Evolutionary conservation across 2,888 invertebrate species (phyloP), one percentile per base, ranked within the genome.

Genomic region (Plebejus melissa): DNA sequence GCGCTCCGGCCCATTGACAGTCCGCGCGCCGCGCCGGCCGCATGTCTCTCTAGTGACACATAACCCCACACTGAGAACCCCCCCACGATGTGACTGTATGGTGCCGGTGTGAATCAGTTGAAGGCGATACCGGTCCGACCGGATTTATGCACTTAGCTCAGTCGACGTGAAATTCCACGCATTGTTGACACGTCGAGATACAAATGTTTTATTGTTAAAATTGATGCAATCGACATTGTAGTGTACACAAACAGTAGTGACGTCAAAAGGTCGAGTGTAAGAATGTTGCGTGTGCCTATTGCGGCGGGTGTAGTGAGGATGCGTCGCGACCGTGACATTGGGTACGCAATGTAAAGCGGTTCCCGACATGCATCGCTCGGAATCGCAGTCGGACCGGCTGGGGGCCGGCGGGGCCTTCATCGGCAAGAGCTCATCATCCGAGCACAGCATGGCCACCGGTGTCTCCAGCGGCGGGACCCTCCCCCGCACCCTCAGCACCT

Each of bases 401-500:
- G 93, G 87, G 81, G 89, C 82, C 82, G 87, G 86, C 77, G 85
- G 86, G 79, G 82, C 80, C 38, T 93, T 90, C 81, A 90, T 89
- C 80, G 87, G 87, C 79, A 94, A 88, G 87, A 93, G 88, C 85
- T 94, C 88, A 54, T 94, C 88, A 2, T 92, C 92, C 13, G 93
- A 93, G 83, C 93, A 92, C 86, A 92, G 92, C 88, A 93, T 93
- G 91, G 94, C 91, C 79, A 94, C 88, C 80, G 93, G 88, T 82
- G 94, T 87, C 88, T 91, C 86, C 88, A 92, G 84, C 85, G 92
- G 84, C 79, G 87, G 91, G 77, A 94, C 95, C 76, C 90, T 96
- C 79, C 96, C 96, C 4, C 93, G 96, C 78, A 96, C 96, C 13
- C 94, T 96, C 79, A 97, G 96, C 87, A 97, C 97, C 78, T 97